phyloP scores from a whole-genome alignment of 2,888 invertebrate genomes.

The Dione vanillae region DNA sequence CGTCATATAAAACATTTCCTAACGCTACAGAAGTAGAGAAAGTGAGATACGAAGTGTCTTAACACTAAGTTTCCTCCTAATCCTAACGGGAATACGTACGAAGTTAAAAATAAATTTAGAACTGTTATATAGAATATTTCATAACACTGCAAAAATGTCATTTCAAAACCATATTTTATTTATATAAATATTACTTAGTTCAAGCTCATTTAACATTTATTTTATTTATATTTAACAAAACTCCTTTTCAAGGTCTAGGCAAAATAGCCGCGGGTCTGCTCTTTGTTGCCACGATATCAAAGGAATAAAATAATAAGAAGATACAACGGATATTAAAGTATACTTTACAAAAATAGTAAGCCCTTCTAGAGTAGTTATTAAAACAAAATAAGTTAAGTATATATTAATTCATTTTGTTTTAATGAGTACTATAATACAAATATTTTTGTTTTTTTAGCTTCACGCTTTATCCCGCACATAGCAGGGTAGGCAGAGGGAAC shows the following conservation, averaged over 20 bases:
- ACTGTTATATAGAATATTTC: too few species aligned
- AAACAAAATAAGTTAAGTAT: not conserved
- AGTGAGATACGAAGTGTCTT: too few species aligned
- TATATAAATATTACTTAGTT: not conserved
- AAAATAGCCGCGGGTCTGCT: constrained; percentile 6
- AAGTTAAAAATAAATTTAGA: too few species aligned
- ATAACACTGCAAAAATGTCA: not conserved
- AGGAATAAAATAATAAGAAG: constrained; percentile 14
- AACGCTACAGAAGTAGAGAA: too few species aligned
- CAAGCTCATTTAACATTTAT: not conserved
- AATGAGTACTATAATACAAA: too few species aligned
- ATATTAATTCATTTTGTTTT: too few species aligned
- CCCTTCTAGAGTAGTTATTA: not conserved
- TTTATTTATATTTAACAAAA: not conserved
- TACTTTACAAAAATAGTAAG: not conserved
- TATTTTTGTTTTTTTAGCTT: too few species aligned
- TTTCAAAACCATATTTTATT: not conserved
- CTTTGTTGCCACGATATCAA: constrained; percentile 24
- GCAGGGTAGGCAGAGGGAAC: too few species aligned
- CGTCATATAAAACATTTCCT: too few species aligned
- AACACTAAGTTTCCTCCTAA: too few species aligned
- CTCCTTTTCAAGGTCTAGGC: constrained; percentile 3
- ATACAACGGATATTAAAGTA: not conserved
- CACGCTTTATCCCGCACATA: too few species aligned
- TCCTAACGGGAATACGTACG: too few species aligned